A percentile compares a stretch with the other conserved stretches of the same genome.
Conservation (phyloP, 2,888 invertebrate genomes). For the Monochamus alternatus region DNA sequence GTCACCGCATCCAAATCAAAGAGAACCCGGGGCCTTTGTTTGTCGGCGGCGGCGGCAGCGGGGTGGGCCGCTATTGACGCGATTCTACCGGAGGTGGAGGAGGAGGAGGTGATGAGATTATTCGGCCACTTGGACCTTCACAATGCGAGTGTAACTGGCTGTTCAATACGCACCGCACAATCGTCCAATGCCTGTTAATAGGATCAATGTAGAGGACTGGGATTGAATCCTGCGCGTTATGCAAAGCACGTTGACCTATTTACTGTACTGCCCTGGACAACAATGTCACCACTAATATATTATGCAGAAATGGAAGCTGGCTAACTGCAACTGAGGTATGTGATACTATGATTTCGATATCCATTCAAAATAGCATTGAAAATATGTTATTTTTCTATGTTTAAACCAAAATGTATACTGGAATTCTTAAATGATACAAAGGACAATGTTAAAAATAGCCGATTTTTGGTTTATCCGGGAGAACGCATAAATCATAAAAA, state of each 20-base stretch:
- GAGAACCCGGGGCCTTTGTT: constrained; percentile 25
- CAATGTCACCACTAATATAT: constrained; percentile 50
- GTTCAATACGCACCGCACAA: constrained; percentile 62
- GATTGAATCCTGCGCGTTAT: constrained; percentile 67
- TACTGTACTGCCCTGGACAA: constrained; percentile 59
- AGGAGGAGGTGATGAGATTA: constrained; percentile 29
- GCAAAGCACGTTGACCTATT: constrained; percentile 64
- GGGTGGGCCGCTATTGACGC: not conserved
- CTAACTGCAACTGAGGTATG: constrained; percentile 16
- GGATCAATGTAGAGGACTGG: constrained; percentile 66
- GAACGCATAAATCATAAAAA: too few species aligned
- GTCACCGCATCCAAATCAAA: constrained; percentile 28
- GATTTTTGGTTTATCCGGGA: too few species aligned
- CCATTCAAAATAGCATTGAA: not conserved
- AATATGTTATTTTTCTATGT: not conserved
- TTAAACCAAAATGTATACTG: not conserved
- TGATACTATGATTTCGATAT: constrained; percentile 22
- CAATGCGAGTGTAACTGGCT: constrained; percentile 37
- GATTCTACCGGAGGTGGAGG: not conserved
- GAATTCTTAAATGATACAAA: too few species aligned
- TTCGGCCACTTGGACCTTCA: constrained; percentile 39
- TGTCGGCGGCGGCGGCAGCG: not conserved
- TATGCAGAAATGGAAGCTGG: constrained; percentile 6
- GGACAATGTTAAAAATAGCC: too few species aligned
- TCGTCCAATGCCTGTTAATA: constrained; percentile 65